These are phyloP conservation scores for Ethmia dodecea DNA, from an alignment of 2,888 invertebrate genomes.

Conservation along the genomic window DNA sequence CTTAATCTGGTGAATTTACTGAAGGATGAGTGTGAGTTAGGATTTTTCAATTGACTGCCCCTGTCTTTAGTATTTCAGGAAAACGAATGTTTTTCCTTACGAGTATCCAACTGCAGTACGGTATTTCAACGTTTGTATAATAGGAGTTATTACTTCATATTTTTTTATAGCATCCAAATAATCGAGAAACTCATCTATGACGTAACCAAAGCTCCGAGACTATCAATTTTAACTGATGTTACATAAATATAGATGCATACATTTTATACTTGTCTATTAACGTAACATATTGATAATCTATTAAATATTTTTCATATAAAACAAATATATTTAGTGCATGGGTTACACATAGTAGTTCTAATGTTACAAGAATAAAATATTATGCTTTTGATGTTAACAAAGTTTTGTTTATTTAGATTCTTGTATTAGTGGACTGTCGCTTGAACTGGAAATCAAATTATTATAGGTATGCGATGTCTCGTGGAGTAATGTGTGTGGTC, in stretches of 20 bases:
- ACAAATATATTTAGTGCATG: conserved; percentile 40
- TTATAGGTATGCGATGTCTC: conserved; percentile 38
- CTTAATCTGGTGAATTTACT: conserved; percentile 36
- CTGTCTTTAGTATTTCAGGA: conserved; percentile 12
- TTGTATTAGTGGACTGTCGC: conserved; percentile 41
- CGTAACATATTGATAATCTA: conserved; percentile 21
- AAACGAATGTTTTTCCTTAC: no score
- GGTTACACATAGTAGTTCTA: conserved; percentile 32
- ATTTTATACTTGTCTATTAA: conserved; percentile 29
- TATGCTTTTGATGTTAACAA: conserved; percentile 54
- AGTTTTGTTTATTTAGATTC: conserved; percentile 36
- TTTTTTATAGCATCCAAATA: no score
- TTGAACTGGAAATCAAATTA: conserved; percentile 31
- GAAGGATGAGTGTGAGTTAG: conserved; percentile 27
- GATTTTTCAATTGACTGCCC: conserved; percentile 35
- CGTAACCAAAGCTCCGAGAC: no score
- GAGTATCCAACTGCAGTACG: no score
- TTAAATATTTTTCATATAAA: conserved; percentile 40
- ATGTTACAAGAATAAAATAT: conserved; percentile 26
- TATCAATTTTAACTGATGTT: conserved; percentile 13
- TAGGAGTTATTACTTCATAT: no score
- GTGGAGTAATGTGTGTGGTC: conserved; percentile 29
- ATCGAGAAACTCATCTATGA: no score
- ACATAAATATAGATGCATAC: conserved; percentile 22
- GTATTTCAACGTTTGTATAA: no score